These are phyloP conservation scores for Cephus cinctus DNA, from an alignment of 1,140 invertebrate genomes.

Conservation along the genomic window DNA sequence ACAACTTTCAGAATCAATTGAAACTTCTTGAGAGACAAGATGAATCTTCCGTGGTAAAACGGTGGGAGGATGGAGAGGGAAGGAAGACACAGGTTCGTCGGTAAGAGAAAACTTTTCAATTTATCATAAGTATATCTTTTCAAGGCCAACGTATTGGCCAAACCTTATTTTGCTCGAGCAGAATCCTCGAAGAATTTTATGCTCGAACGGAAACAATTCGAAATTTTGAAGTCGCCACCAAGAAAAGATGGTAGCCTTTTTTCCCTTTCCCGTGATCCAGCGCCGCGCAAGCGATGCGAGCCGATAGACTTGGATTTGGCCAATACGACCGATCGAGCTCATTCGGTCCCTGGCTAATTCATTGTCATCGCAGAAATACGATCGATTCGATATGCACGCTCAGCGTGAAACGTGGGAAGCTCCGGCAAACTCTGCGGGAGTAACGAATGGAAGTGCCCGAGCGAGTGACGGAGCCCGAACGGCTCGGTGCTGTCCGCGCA, in stretches of 20 bases:
- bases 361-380: no score
- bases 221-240: no score
- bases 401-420: no score
- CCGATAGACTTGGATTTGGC: no score
- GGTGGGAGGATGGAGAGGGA: background rate
- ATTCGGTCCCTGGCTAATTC: background rate
- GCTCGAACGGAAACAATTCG: no score
- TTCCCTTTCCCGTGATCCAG: background rate
- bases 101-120: background rate
- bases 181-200: no score
- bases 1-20: constrained; percentile 44
- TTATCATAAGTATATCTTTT: background rate
- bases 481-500: constrained; percentile 34
- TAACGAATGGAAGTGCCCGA: no score
- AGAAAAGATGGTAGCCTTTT: no score
- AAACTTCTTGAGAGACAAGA: constrained; percentile 27
- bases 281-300: background rate
- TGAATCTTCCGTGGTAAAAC: background rate
- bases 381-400: background rate
- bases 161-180: no score
- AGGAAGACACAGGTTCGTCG: background rate
- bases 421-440: no score
- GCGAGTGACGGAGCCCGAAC: background rate
- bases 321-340: background rate
- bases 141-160: background rate